Conservation (phyloP, 2,797 vertebrate species). For the Neomorphus geoffroyi region DNA sequence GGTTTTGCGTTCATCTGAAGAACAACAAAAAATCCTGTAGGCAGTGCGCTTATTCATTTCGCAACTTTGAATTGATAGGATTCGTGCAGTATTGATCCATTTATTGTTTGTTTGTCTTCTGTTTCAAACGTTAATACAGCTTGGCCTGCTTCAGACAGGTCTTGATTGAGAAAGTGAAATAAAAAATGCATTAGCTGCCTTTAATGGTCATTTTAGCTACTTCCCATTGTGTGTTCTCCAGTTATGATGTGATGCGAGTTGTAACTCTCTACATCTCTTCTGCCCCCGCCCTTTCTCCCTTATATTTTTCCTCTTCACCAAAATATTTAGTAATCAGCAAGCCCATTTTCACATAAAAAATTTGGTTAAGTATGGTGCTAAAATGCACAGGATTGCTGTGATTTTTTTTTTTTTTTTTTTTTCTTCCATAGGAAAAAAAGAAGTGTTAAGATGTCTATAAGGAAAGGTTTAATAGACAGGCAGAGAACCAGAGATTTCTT, state of each 20-base stretch:
- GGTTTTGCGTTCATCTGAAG: background rate
- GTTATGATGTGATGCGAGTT: conserved; percentile 27
- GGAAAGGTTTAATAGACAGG: conserved; percentile 29
- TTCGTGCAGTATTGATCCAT: background rate
- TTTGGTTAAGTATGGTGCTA: conserved; percentile 30
- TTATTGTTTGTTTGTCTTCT: background rate
- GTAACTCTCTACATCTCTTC: background rate
- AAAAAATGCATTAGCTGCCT: conserved; percentile 20
- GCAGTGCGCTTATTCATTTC: background rate
- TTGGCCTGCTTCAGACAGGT: background rate
- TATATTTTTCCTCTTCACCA: background rate
- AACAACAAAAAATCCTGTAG: background rate
- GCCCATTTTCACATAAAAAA: background rate
- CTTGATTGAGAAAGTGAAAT: conserved; percentile 48
- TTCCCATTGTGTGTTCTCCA: conserved; percentile 55
- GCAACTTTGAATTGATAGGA: background rate
- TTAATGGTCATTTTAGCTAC: conserved; percentile 42
- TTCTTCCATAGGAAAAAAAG: background rate
- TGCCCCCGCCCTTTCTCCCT: background rate
- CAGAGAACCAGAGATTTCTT: conserved; percentile 15
- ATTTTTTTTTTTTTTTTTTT: background rate
- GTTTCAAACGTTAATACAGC: conserved; percentile 6
- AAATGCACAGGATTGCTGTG: conserved; percentile 8
- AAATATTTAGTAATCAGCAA: conserved; percentile 13
- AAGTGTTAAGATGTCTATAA: background rate